Conservation (phyloP, 2,888 invertebrate genomes). For the Gasteruption jaculator region DNA sequence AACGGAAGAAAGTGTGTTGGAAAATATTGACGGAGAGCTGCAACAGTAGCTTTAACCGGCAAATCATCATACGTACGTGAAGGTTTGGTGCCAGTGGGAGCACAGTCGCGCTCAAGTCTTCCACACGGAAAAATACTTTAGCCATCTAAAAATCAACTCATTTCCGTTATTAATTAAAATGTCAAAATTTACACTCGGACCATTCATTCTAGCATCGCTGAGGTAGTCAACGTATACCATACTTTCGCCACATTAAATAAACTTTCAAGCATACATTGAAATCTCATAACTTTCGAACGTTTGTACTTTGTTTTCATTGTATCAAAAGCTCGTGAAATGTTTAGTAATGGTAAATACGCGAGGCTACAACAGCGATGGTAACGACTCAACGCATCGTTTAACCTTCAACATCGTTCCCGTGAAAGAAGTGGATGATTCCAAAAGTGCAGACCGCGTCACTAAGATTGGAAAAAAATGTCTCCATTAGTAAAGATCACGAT, state of each 20-base stretch:
- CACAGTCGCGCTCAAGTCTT: constrained; percentile 49
- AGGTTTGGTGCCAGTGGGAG: constrained; percentile 43
- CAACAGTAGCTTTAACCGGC: constrained; percentile 48
- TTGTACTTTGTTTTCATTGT: too few relatives aligned
- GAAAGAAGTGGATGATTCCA: constrained; percentile 49
- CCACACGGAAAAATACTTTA: constrained; percentile 49
- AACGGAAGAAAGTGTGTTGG: constrained; percentile 16
- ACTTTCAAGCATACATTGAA: too few relatives aligned
- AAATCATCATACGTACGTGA: constrained; percentile 50
- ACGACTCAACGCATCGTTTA: constrained; percentile 42
- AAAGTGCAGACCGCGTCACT: constrained; percentile 48
- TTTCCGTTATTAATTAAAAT: constrained; percentile 51
- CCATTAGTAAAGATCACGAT: constrained; percentile 51
- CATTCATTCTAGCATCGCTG: constrained; percentile 45
- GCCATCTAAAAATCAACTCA: constrained; percentile 52
- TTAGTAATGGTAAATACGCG: too few relatives aligned
- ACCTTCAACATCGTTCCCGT: constrained; percentile 50
- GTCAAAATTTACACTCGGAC: constrained; percentile 48
- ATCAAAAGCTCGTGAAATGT: too few relatives aligned
- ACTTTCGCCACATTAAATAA: too few relatives aligned
- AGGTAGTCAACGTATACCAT: constrained; percentile 12
- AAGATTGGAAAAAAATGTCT: constrained; percentile 50
- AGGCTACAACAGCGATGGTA: too few relatives aligned
- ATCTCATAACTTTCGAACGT: too few relatives aligned
- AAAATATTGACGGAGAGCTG: constrained; percentile 37